phyloP scores from a whole-genome alignment of 2,797 vertebrate genomes.

The Gobionotothen gibberifrons region DNA sequence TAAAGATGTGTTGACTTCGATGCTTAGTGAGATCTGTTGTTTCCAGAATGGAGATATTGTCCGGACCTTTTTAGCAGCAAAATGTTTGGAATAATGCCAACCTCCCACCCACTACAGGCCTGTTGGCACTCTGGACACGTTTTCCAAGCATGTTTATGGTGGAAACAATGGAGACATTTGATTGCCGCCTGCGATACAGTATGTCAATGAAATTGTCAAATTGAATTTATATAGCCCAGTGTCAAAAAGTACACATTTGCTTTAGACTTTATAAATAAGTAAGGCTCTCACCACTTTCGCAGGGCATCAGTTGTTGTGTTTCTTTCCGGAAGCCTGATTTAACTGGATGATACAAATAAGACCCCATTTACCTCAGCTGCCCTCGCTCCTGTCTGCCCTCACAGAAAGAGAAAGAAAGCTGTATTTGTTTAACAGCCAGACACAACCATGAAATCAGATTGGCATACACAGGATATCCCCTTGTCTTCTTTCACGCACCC shows the following conservation, averaged over 20 bases:
- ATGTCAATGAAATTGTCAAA: too few species aligned
- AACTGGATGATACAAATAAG: slow-evolving; percentile 30
- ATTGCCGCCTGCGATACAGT: slow-evolving; percentile 9
- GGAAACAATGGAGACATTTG: slow-evolving; percentile 12
- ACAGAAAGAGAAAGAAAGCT: slow-evolving; percentile 14
- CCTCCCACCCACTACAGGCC: slow-evolving; percentile 7
- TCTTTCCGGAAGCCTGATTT: slow-evolving; percentile 49
- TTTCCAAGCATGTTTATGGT: not conserved
- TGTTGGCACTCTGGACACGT: slow-evolving; percentile 9
- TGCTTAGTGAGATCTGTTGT: not conserved
- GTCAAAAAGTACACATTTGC: too few species aligned
- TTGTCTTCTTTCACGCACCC: slow-evolving; percentile 14
- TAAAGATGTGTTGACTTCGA: slow-evolving; percentile 26
- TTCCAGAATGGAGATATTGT: not conserved
- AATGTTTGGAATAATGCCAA: slow-evolving; percentile 5
- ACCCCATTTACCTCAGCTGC: slow-evolving; percentile 14
- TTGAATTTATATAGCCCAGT: too few species aligned
- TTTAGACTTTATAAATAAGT: not conserved
- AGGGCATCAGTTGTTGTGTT: slow-evolving; percentile 20
- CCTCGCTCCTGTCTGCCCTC: slow-evolving; percentile 15
- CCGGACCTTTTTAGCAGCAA: not conserved
- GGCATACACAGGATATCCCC: slow-evolving; percentile 40
- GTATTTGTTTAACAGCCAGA: slow-evolving; percentile 35
- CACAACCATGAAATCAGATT: slow-evolving; percentile 50
- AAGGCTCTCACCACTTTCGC: slow-evolving; percentile 2